These are phyloP conservation scores for Trichomycterus rosablanca DNA, from an alignment of 2,113 vertebrate species.

Conservation along the genomic window DNA sequence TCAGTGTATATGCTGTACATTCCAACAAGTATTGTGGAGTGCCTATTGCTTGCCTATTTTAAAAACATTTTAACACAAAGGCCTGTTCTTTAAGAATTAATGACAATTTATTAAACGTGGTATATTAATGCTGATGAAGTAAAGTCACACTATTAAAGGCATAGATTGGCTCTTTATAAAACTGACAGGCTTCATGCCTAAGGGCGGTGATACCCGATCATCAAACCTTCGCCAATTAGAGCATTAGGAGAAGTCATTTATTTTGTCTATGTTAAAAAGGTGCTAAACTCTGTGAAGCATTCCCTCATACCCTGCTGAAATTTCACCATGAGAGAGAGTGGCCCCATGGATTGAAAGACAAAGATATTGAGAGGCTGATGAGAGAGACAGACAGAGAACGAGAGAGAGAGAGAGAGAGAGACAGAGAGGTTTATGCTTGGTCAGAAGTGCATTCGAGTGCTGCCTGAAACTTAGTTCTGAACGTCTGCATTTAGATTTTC, in stretches of 20 bases:
- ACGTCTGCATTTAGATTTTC: no score
- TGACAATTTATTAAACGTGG: no score
- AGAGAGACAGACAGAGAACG: slow-evolving; percentile 40
- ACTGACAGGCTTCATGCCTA: slow-evolving; percentile 53
- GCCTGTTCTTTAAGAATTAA: no score
- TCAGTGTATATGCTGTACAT: no score
- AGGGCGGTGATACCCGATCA: slow-evolving; percentile 65
- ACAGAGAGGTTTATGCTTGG: no score
- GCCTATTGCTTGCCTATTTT: no score
- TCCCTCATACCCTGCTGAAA: slow-evolving; percentile 66
- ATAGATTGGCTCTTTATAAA: slow-evolving; percentile 59
- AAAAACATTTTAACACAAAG: no score
- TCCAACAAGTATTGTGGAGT: no score
- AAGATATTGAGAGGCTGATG: slow-evolving; percentile 37
- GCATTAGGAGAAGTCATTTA: slow-evolving; percentile 68
- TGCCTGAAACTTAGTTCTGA: no score
- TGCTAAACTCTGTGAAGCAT: slow-evolving; percentile 67
- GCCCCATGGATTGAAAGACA: slow-evolving; percentile 39
- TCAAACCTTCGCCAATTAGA: slow-evolving; percentile 66
- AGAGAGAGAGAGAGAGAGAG: slow-evolving; percentile 51
- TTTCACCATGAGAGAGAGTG: slow-evolving; percentile 57
- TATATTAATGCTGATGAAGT: no score
- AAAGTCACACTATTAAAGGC: slow-evolving; percentile 45
- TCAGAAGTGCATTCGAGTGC: no score
- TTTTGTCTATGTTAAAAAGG: slow-evolving; percentile 67